Evolutionary conservation across 2,113 vertebrate species (phyloP), one percentile per base, ranked within the genome.

Genomic region (Peromyscus polionotus): DNA sequence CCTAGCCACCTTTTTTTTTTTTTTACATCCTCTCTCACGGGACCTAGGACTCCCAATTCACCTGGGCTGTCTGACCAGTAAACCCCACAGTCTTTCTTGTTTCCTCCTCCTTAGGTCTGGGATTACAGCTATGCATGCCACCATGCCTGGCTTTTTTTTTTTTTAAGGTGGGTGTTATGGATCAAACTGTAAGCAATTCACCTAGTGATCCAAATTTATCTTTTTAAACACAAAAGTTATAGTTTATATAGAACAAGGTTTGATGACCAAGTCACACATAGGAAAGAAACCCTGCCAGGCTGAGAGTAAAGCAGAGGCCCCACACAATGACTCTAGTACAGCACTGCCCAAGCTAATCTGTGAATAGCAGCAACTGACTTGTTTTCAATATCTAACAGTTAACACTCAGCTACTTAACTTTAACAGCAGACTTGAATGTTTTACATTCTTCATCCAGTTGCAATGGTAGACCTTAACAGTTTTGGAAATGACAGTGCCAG

Each of bases 151-250:
- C n/a, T 22, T 39, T 73, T 73, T 72, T n/a, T 20, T 31, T 31
- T 31, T n/a, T 72, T n/a, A 75, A 76, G 22, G 22, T 76, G 39
- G 24, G 39, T 42, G 22, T 42, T 76, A 42, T 5, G 24, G 73
- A 76, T 76, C 22, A 45, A 24, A 76, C 10, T 42, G 39, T 10
- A 76, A 26, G 42, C 11, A 45, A 39, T 45, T 76, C 39, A 45
- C 42, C 73, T 24, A 76, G 22, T 76, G 24, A 76, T 26, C 11
- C 42, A 76, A 73, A 36, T 57, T 81, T 86, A 68, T 61, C 67
- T 96, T 73, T 88, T 87, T 83, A 76, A 90, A 86, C 72, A 81
- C 31, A 68, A 70, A 86, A 84, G 70, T 17, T 88, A 42, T 45
- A 93, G 16, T 63, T 75, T 48, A 26, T 59, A 70, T 2, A 77